phyloP scores from a whole-genome alignment of 2,888 invertebrate genomes.

The Chouioia cunea region DNA sequence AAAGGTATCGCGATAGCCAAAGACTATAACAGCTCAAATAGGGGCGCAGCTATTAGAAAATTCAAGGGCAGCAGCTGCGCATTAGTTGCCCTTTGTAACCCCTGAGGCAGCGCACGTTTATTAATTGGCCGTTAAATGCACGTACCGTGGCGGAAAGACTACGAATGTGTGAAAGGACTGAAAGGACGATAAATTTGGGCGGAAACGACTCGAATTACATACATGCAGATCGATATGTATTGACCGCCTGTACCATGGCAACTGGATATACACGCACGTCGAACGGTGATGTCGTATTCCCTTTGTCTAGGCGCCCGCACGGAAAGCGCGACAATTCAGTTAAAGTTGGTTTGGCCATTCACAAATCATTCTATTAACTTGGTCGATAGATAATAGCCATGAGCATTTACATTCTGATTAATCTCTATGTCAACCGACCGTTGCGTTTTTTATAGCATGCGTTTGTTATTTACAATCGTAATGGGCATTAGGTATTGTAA shows the following conservation, averaged over 20 bases:
- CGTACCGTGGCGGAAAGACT: not conserved
- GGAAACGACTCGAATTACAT: conserved; percentile 36
- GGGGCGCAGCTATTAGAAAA: too few species aligned
- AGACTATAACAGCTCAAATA: too few species aligned
- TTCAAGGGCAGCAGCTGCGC: too few species aligned
- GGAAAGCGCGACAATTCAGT: conserved; percentile 28
- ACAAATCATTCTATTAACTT: conserved; percentile 35
- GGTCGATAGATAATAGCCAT: not conserved
- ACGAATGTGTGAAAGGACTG: not conserved
- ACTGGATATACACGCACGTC: conserved; percentile 14
- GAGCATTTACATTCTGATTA: conserved; percentile 1
- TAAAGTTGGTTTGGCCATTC: conserved; percentile 8
- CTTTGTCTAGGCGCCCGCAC: conserved; percentile 27
- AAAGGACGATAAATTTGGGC: conserved; percentile 16
- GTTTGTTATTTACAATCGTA: too few species aligned
- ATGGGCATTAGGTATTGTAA: too few species aligned
- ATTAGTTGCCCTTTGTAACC: too few species aligned
- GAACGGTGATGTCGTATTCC: not conserved
- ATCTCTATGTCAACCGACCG: not conserved
- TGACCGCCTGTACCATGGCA: conserved; percentile 7
- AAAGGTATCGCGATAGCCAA: too few species aligned
- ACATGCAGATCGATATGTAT: conserved; percentile 21
- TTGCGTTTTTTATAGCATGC: conserved; percentile 73
- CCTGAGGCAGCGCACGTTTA: too few species aligned
- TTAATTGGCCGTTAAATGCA: not conserved